A percentile compares a stretch with the other conserved stretches of the same genome.
Conservation (phyloP, 1,140 invertebrate genomes). For the Chymomyza costata region DNA sequence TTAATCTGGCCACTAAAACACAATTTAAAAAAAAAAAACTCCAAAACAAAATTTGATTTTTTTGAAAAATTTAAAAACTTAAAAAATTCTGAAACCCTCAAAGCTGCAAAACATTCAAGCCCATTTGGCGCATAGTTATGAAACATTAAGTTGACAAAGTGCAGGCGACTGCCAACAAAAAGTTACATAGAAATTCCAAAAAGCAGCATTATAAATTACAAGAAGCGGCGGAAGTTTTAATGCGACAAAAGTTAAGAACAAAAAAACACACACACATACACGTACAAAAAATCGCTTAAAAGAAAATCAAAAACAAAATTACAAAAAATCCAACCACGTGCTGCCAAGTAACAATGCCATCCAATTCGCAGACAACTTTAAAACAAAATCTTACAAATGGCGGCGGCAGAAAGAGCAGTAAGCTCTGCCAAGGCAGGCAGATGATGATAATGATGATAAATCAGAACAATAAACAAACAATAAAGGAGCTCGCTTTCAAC, state of each 20-base stretch:
- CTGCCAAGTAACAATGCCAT: constrained; percentile 30
- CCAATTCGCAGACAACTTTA: constrained; percentile 45
- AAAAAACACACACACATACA: constrained; percentile 48
- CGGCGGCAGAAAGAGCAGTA: constrained; percentile 25
- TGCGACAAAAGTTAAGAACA: constrained; percentile 66
- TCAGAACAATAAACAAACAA: constrained; percentile 50
- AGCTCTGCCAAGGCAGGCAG: constrained; percentile 30
- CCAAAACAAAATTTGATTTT: neutral
- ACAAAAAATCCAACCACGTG: too few relatives aligned
- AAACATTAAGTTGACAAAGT: constrained; percentile 68
- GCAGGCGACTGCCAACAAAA: constrained; percentile 39
- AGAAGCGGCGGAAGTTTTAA: constrained; percentile 68
- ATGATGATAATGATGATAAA: constrained; percentile 48
- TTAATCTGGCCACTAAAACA: constrained; percentile 13
- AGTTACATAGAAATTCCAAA: constrained; percentile 46
- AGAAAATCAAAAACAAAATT: neutral
- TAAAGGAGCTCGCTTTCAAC: too few relatives aligned
- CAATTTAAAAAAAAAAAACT: constrained; percentile 16
- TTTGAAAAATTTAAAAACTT: constrained; percentile 9
- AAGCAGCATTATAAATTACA: constrained; percentile 67
- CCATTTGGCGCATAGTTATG: constrained; percentile 58
- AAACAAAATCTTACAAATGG: constrained; percentile 68
- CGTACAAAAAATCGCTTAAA: too few relatives aligned
- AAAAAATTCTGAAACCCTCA: constrained; percentile 28
- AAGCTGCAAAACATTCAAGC: neutral